Evolutionary conservation across 2,797 vertebrate species (phyloP), one percentile per base, ranked within the genome.

Genomic region (Pelobates cultripes): DNA sequence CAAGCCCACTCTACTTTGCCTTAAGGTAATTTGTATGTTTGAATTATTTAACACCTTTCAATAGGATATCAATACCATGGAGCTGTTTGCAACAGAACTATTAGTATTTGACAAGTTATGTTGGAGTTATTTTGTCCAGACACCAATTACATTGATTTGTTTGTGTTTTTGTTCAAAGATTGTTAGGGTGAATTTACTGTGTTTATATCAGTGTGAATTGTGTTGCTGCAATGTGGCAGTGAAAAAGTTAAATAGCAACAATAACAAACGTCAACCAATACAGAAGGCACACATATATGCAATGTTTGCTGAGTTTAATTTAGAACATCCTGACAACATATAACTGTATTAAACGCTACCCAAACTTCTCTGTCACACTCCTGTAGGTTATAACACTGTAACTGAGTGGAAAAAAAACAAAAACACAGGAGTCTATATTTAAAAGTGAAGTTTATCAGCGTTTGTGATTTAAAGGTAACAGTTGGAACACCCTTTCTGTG

Each of bases 41-140:
- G 60, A 79, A 73, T 73, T 74, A 80, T 80, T 80, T 80, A 74
- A 57, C 71, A 4, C 42, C 12, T 43, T 14, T 53, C 70, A 73
- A 80, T 73, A 57, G 47, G n/a, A 73, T 43, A 80, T 80, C 78
- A 67, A 80, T 74, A 64, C 44, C 72, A 40, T 43, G 13, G 7
- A 15, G 28, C 14, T 71, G 17, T 15, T 28, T 51, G 47, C 47
- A 51, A 51, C 47, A 51, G 10, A 10, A 10, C 47, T 51, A 51
- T 51, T 51, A 51, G 47, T 51, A 51, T 51, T 10, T 51, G 47
- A 51, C 47, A 51, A 51, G 47, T 51, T 51, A 51, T 10, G 5
- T 51, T 51, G 47, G 47, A 51, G 47, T 51, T 51, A 51, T 51
- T 51, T 51, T 51, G 47, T 51, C 10, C 47, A 51, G 47, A 51